Evolutionary conservation across 2,888 invertebrate genomes (phyloP).

Genomic region (Ganaspis brasiliensis): DNA sequence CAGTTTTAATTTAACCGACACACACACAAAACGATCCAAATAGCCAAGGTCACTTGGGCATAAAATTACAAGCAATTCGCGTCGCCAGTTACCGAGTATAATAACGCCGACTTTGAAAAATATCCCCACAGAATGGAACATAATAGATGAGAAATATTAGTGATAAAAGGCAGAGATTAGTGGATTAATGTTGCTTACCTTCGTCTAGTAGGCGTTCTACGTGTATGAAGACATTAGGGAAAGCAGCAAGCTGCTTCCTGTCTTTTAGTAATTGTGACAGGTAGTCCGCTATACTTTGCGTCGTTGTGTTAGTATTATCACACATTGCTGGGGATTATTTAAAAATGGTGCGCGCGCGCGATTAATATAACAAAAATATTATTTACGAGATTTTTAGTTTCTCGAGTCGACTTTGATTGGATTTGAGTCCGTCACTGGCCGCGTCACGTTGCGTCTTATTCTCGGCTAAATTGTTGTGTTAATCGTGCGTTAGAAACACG

Average conservation of each 20-base stretch:
- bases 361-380: slow-evolving; percentile 23
- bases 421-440: slow-evolving; percentile 49
- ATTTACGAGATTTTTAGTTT: slow-evolving; percentile 47
- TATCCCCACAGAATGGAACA: background rate
- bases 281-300: slow-evolving; percentile 99
- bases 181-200: slow-evolving; percentile 86
- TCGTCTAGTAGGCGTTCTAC: slow-evolving; percentile 99
- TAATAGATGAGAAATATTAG: slow-evolving; percentile 52
- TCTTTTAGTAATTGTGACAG: slow-evolving; percentile 99
- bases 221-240: slow-evolving; percentile 99
- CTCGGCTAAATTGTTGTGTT: slow-evolving; percentile 13
- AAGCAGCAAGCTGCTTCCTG: slow-evolving; percentile 99
- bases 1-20: slow-evolving; percentile 17
- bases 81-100: background rate
- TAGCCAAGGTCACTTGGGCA: slow-evolving; percentile 26
- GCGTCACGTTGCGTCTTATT: slow-evolving; percentile 49
- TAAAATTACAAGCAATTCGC: slow-evolving; percentile 13
- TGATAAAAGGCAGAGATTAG: slow-evolving; percentile 40
- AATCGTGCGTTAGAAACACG: slow-evolving; percentile 34
- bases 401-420: slow-evolving; percentile 40
- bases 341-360: slow-evolving; percentile 63
- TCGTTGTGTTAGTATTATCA: slow-evolving; percentile 84
- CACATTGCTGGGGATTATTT: slow-evolving; percentile 74
- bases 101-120: background rate
- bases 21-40: slow-evolving; percentile 29